Evolutionary conservation across 2,888 invertebrate species (phyloP), one percentile per base, ranked within the genome.

Genomic region (Elegia similella): DNA sequence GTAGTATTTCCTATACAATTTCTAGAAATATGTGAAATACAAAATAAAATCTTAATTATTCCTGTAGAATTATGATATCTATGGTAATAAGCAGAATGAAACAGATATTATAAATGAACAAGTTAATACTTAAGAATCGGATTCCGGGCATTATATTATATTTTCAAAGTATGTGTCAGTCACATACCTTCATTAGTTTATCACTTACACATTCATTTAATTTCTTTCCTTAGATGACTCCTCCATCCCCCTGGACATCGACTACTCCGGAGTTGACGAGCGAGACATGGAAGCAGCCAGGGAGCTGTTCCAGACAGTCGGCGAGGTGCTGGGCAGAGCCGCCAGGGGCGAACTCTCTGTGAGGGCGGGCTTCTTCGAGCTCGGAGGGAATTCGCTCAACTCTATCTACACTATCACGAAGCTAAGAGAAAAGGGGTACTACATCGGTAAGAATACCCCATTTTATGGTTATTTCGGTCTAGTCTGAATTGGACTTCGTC

Each of bases 301-400:
- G 64, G 93, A 93, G 15, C 90, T 97, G 0, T 95, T 97, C 69
- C 93, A 95, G 72, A 96, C 95, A 0, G 94, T 97, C 0, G 95
- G 95, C 0, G 92, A 93, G 1, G 95, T 96, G 0, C 92, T 96
- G 16, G 95, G 95, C 0, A 89, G 94, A 48, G 93, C 95, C 0
- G 84, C 75, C 0, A 88, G 96, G 6, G 92, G 93, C 0, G 92
- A 92, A 0, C 82, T 97, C 7, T 93, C 93, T 0, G 74, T 94
- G 0, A 85, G 93, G 15, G 94, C 95, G 0, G 96, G 96, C 67
- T 97, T 97, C 81, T 97, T 95, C 76, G 95, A 96, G 68, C 90
- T 97, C 43, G 97, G 97, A 1, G 97, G 97, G 10, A 97, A 97
- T 75, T 97, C 97, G 0, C 88, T 97, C 16, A 97, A 97, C 78